A percentile compares a stretch with the other conserved stretches of the same genome.
These are phyloP conservation scores for Aurelia sp. DNA, from an alignment of 30 jellyfish, hydroid and myxozoan genomes.

Conservation along the genomic window DNA sequence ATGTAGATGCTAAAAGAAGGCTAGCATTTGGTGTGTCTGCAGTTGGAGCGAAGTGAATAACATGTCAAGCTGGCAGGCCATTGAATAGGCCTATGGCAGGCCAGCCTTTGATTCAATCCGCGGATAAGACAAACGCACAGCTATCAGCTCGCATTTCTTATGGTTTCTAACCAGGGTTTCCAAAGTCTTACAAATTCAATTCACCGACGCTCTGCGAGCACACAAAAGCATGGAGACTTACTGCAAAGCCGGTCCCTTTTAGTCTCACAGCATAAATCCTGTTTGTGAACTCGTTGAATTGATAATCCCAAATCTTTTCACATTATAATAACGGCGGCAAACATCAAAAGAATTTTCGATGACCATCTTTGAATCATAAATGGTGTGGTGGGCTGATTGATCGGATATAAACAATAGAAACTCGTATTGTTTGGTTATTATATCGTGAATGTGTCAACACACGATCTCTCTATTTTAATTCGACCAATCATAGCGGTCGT, in stretches of 20 bases:
- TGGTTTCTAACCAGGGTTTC: constrained; percentile 73
- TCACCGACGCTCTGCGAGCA: constrained; percentile 71
- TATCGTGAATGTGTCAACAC: constrained; percentile 93
- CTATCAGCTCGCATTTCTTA: constrained; percentile 62
- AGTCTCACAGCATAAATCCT: constrained; percentile 78
- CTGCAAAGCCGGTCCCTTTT: constrained; percentile 79
- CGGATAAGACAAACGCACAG: constrained; percentile 65
- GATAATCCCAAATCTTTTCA: constrained; percentile 88
- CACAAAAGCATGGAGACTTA: constrained; percentile 81
- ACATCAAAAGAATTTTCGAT: constrained; percentile 82
- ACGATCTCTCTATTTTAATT: constrained; percentile 75
- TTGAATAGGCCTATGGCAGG: constrained; percentile 65
- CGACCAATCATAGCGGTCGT: constrained; percentile 79
- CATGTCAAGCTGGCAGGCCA: constrained; percentile 50
- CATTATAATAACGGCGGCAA: constrained; percentile 89
- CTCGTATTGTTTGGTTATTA: constrained; percentile 89
- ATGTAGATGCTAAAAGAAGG: no score
- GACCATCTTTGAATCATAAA: constrained; percentile 84
- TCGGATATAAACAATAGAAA: constrained; percentile 90
- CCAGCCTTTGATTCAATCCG: constrained; percentile 69
- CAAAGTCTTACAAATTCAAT: constrained; percentile 71
- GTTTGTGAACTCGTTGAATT: constrained; percentile 77
- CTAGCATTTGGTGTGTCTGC: neutral
- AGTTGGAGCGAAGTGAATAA: constrained; percentile 17
- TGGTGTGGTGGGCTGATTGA: constrained; percentile 88